Evolutionary conservation across 2,888 invertebrate genomes (phyloP).

Genomic region (Odontocerum albicorne): DNA sequence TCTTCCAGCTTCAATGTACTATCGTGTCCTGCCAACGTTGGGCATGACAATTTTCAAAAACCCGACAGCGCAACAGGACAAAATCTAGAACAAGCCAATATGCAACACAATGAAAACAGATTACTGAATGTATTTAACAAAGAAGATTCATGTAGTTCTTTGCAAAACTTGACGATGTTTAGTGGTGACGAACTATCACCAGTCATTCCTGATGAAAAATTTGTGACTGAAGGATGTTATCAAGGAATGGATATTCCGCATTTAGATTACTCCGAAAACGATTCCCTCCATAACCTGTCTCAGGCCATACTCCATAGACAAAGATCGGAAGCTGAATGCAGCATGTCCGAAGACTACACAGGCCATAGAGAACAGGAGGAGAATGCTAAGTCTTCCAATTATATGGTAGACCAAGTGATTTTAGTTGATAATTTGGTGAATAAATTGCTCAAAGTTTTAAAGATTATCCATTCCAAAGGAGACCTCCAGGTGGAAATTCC

Average conservation of each 20-base stretch:
- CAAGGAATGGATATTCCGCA: constrained; percentile 21
- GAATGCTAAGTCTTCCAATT: constrained; percentile 41
- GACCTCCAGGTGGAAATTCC: constrained; percentile 64
- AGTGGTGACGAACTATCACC: constrained; percentile 55
- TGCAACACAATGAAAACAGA: constrained; percentile 30
- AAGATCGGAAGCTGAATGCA: constrained; percentile 60
- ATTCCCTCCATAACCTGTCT: constrained; percentile 76
- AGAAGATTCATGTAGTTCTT: constrained; percentile 39
- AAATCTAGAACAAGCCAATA: constrained; percentile 5
- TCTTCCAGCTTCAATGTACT: constrained; percentile 60
- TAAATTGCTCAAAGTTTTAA: constrained; percentile 69
- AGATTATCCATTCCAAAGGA: constrained; percentile 62
- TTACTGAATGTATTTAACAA: constrained; percentile 43
- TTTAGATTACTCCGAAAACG: constrained; percentile 55
- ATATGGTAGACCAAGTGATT: constrained; percentile 68
- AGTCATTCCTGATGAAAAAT: constrained; percentile 50
- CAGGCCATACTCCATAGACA: constrained; percentile 76
- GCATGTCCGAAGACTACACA: constrained; percentile 48
- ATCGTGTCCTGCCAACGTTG: constrained; percentile 41
- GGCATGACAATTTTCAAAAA: constrained; percentile 43
- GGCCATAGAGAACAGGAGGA: constrained; percentile 39
- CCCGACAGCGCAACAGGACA: constrained; percentile 3
- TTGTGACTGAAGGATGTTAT: constrained; percentile 30
- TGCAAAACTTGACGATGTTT: constrained; percentile 46
- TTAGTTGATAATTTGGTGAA: constrained; percentile 75